Evolutionary conservation across 2,797 vertebrate species (phyloP).

Genomic region (Hypotaenidia philippensis): DNA sequence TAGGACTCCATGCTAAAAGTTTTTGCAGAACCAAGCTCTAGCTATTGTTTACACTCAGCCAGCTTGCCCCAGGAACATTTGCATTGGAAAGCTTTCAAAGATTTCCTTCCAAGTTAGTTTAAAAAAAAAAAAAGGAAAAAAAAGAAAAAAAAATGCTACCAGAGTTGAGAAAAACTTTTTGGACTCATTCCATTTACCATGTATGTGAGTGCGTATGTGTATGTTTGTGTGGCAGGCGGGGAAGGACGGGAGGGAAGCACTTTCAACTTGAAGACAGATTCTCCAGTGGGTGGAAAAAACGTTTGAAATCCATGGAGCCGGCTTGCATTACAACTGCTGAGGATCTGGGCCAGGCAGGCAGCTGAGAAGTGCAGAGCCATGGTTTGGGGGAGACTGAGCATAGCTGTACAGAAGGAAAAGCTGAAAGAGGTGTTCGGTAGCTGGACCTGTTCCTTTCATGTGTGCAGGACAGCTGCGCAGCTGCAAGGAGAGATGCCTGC

Average conservation of each 20-base stretch:
- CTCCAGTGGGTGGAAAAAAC: constrained; percentile 8
- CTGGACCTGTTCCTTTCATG: constrained; percentile 19
- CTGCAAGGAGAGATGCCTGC: background rate
- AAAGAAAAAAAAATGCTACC: background rate
- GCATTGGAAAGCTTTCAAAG: constrained; percentile 54
- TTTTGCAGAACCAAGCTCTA: background rate
- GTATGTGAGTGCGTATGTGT: background rate
- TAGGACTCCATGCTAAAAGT: background rate
- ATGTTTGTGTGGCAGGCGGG: background rate
- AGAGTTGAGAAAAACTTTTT: constrained; percentile 12
- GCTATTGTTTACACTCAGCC: background rate
- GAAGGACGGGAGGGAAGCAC: constrained; percentile 28
- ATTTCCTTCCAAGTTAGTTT: background rate
- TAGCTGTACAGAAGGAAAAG: background rate
- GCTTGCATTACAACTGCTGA: background rate
- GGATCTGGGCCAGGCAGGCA: background rate
- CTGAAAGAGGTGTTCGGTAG: background rate
- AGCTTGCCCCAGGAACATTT: constrained; percentile 32
- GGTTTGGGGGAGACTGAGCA: background rate
- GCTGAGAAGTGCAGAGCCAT: background rate
- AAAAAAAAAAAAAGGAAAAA: background rate
- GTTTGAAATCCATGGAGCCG: constrained; percentile 1
- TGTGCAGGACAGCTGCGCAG: constrained; percentile 53
- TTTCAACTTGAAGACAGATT: constrained; percentile 32
- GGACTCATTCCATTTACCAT: background rate